Evolutionary conservation across 2,113 vertebrate genomes (phyloP), one percentile per base, ranked within the genome.

Genomic region (Dasyprocta punctata): DNA sequence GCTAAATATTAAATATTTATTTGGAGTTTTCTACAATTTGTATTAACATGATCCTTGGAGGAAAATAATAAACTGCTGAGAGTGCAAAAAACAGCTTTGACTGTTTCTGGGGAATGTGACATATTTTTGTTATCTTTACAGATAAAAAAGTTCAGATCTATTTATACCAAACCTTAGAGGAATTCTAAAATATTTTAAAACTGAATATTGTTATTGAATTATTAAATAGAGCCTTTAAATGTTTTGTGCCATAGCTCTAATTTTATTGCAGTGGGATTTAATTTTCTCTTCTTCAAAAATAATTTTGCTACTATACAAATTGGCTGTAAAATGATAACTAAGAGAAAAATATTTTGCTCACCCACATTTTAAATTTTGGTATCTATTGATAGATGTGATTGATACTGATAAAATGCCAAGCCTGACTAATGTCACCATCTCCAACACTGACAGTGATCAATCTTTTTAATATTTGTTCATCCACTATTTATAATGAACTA

Each of bases 121-220:
- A 63, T 58, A 71, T 54, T 90, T 91, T 65, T 63, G 3, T 87
- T 89, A 89, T 97, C 85, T 90, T 82, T 84, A 84, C 8, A 58
- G n/a, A 73, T 16, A 86, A 91, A 89, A 58, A 28, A 86, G 47
- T 75, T 96, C 60, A 86, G 11, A 87, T 84, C 94, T 96, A 87
- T 90, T 90, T 87, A 92, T 14, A 75, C 60, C 6, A 86, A 93
- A 82, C 19, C 85, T n/a, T 69, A 61, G n/a, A 85, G 75, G 84
- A 69, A 84, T 75, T 93, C 89, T 77, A 63, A 90, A 87, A 92
- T 92, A 63, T 80, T 92, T 93, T 41, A 95, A 67, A 58, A 85
- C 94, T 77, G 24, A 97, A 54, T 85, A 90, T 81, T 96, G 82
- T 58, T 86, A 94, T 84, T 97, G 26, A 97, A 95, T 95, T 93